Percentiles rank a stretch among this genome's conserved stretches.
phyloP scores from a whole-genome alignment of 2,888 invertebrate genomes.

The Carabus problematicus region DNA sequence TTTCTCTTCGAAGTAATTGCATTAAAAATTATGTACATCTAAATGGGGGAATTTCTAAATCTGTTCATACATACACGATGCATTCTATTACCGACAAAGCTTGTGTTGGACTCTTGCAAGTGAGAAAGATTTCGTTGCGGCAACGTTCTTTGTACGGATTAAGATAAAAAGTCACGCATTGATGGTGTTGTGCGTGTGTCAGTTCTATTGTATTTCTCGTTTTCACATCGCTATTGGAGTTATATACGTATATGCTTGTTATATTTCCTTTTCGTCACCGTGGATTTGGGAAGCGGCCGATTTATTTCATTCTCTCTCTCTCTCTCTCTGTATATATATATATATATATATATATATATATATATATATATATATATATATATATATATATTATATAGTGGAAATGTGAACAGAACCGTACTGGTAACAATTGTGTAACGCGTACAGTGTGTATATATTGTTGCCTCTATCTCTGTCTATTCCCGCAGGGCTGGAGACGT shows the following conservation, averaged over 20 bases:
- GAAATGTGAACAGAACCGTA: too few relatives aligned
- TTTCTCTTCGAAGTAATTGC: too few relatives aligned
- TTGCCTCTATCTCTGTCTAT: not conserved
- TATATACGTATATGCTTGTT: constrained; percentile 41
- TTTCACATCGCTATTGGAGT: constrained; percentile 18
- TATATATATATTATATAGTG: too few relatives aligned
- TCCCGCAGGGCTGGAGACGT: not conserved
- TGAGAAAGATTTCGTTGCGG: constrained; percentile 40
- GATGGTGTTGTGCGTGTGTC: constrained; percentile 19
- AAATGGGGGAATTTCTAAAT: too few relatives aligned
- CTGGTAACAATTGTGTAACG: too few relatives aligned
- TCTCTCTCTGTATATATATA: too few relatives aligned
- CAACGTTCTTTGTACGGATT: constrained; percentile 50
- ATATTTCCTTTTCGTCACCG: constrained; percentile 49
- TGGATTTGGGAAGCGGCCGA: constrained; percentile 51
- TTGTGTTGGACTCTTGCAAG: constrained; percentile 43
- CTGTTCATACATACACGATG: too few relatives aligned
- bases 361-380: too few relatives aligned
- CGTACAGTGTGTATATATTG: too few relatives aligned
- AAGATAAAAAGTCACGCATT: constrained; percentile 55
- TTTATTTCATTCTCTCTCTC: constrained; percentile 47
- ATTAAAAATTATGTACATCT: too few relatives aligned
- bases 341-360: too few relatives aligned
- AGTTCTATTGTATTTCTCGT: constrained; percentile 29
- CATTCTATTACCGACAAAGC: too few relatives aligned